A percentile compares a stretch with the other conserved stretches of the same genome.
Conservation (phyloP, 2,888 invertebrate species). For the Habroteleia sp. region DNA sequence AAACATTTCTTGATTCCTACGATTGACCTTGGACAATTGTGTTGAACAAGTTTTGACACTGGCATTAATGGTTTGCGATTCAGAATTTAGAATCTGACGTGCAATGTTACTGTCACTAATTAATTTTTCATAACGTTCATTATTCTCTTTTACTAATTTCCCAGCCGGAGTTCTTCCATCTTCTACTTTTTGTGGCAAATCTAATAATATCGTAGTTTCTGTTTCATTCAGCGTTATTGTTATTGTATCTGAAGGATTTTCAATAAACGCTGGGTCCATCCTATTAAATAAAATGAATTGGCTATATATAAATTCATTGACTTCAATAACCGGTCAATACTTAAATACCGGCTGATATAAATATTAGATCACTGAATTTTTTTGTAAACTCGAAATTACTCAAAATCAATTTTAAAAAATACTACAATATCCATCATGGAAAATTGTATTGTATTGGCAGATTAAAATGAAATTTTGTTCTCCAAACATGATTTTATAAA, state of each 20-base stretch:
- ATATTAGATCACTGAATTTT: too few species aligned
- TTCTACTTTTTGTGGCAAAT: constrained; percentile 85
- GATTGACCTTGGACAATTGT: constrained; percentile 83
- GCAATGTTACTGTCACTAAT: constrained; percentile 86
- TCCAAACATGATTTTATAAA: too few species aligned
- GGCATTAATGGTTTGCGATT: constrained; percentile 86
- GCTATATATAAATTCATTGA: too few species aligned
- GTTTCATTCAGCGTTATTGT: constrained; percentile 85
- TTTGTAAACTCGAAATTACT: too few species aligned
- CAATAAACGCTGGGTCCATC: constrained; percentile 5
- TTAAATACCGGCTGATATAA: too few species aligned
- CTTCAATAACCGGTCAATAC: too few species aligned
- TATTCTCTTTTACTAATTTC: constrained; percentile 83
- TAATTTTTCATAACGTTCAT: constrained; percentile 86
- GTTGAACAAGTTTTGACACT: constrained; percentile 86
- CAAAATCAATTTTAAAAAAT: too few species aligned
- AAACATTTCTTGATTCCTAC: constrained; percentile 84
- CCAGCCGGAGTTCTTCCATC: constrained; percentile 84
- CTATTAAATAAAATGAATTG: too few species aligned
- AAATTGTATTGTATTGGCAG: too few species aligned
- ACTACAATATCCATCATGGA: too few species aligned
- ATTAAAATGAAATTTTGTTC: too few species aligned
- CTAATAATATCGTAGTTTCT: constrained; percentile 85
- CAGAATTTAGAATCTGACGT: constrained; percentile 85
- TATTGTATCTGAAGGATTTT: constrained; percentile 69